phyloP scores from a whole-genome alignment of 2,797 vertebrate species.

The Rhinella marina region DNA sequence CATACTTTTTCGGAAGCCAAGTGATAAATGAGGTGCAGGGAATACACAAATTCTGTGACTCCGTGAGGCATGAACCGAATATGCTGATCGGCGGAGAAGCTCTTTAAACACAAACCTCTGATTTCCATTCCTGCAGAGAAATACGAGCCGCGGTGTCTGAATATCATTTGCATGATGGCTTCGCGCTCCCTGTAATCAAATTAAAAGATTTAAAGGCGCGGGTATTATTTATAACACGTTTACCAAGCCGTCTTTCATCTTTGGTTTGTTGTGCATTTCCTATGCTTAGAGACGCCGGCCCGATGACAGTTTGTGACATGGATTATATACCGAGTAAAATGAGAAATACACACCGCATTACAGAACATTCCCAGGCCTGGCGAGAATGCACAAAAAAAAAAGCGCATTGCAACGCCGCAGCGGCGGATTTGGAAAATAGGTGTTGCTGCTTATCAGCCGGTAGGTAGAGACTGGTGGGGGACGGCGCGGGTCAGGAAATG shows the following conservation, averaged over 20 bases:
- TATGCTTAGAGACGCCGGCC: conserved; percentile 44
- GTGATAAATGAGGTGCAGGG: conserved; percentile 61
- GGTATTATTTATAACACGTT: conserved; percentile 65
- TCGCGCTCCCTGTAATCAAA: conserved; percentile 65
- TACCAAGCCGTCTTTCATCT: conserved; percentile 61
- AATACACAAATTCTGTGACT: conserved; percentile 47
- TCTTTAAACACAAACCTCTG: conserved; percentile 65
- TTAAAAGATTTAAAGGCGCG: conserved; percentile 64
- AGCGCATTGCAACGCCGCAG: background rate
- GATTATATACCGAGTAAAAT: conserved; percentile 43
- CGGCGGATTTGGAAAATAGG: conserved; percentile 2
- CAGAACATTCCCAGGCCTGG: conserved; percentile 13
- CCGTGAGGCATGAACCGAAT: conserved; percentile 66
- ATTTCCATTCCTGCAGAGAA: conserved; percentile 66
- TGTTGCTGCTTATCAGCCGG: conserved; percentile 37
- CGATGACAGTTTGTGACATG: conserved; percentile 54
- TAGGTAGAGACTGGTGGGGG: background rate
- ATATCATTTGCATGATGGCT: conserved; percentile 66
- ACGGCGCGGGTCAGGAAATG: background rate
- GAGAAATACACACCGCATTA: conserved; percentile 38
- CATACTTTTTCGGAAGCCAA: conserved; percentile 59
- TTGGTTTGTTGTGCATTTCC: conserved; percentile 48
- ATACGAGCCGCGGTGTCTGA: conserved; percentile 63
- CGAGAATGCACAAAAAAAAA: background rate
- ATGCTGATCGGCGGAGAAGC: conserved; percentile 63